Percentiles rank a stretch among this genome's conserved stretches.
Evolutionary conservation across 2,113 vertebrate species (phyloP).

Genomic region (Myiozetetes cayanensis): DNA sequence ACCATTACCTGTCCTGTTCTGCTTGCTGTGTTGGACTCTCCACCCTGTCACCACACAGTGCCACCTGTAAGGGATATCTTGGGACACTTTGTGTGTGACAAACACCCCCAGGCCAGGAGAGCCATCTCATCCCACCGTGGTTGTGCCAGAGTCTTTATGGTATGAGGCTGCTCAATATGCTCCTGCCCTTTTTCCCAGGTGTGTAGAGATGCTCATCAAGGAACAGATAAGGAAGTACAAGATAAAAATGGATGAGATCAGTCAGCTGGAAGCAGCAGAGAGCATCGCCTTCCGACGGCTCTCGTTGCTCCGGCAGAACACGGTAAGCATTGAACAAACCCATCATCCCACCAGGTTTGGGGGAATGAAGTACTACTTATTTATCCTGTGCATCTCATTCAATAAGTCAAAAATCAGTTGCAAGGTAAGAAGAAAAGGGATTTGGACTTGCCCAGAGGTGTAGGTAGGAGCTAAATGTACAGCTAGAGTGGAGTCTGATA

Average conservation of each 20-base stretch:
- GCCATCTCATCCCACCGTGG: not conserved
- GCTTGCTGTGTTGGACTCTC: not conserved
- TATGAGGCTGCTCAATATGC: not conserved
- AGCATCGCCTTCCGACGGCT: slow-evolving; percentile 87
- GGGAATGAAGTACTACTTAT: not conserved
- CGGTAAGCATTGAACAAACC: slow-evolving; percentile 70
- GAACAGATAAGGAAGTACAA: slow-evolving; percentile 94
- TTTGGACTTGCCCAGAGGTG: not conserved
- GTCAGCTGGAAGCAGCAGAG: slow-evolving; percentile 90
- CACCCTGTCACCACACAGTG: not conserved
- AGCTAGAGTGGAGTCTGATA: not conserved
- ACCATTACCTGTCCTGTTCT: not conserved
- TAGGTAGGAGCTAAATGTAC: not conserved
- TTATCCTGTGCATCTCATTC: not conserved
- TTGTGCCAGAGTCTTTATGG: not conserved
- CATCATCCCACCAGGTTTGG: not conserved
- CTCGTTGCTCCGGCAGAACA: slow-evolving; percentile 86
- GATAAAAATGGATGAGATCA: slow-evolving; percentile 95
- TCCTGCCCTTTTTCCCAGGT: slow-evolving; percentile 70
- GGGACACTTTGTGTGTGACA: not conserved
- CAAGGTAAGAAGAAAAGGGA: not conserved
- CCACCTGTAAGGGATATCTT: not conserved
- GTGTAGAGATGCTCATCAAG: slow-evolving; percentile 93
- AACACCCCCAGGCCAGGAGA: not conserved
- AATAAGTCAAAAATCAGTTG: not conserved